phyloP scores from a whole-genome alignment of 2,113 vertebrate species.

The Nematolebias whitei region DNA sequence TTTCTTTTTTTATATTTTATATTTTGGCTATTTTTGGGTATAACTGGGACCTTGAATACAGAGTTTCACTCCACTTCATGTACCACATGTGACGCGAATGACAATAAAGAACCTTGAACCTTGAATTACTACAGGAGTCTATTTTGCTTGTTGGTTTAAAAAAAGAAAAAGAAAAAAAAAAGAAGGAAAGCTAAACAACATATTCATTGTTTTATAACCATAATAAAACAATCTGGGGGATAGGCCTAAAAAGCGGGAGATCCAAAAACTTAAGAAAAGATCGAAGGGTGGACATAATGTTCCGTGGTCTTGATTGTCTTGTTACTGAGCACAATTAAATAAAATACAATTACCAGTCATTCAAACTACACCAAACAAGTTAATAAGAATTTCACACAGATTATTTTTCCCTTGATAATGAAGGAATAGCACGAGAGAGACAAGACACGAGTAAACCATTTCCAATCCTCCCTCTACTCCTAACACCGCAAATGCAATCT shows the following conservation, averaged over 20 bases:
- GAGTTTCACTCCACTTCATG: too few species aligned
- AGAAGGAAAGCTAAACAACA: background rate
- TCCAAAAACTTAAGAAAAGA: background rate
- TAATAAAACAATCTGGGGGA: background rate
- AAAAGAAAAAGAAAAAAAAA: too few species aligned
- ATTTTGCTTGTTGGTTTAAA: too few species aligned
- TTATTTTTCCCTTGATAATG: constrained; percentile 48
- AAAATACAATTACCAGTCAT: constrained; percentile 30
- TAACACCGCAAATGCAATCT: constrained; percentile 68
- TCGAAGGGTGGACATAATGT: background rate
- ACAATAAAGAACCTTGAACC: too few species aligned
- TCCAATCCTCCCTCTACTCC: constrained; percentile 29
- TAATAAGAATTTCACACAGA: constrained; percentile 35
- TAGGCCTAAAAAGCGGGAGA: too few species aligned
- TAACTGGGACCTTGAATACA: too few species aligned
- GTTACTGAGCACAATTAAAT: constrained; percentile 11
- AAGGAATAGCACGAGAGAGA: constrained; percentile 49
- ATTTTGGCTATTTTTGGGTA: too few species aligned
- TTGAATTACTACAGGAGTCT: too few species aligned
- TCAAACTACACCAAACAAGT: constrained; percentile 25
- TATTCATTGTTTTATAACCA: background rate
- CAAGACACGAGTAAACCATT: constrained; percentile 55
- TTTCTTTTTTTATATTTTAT: too few species aligned
- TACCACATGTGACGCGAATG: too few species aligned
- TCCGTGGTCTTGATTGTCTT: constrained; percentile 13